These are phyloP conservation scores for Gandaritis pyraliata DNA, from an alignment of 2,888 invertebrate genomes.

Conservation along the genomic window DNA sequence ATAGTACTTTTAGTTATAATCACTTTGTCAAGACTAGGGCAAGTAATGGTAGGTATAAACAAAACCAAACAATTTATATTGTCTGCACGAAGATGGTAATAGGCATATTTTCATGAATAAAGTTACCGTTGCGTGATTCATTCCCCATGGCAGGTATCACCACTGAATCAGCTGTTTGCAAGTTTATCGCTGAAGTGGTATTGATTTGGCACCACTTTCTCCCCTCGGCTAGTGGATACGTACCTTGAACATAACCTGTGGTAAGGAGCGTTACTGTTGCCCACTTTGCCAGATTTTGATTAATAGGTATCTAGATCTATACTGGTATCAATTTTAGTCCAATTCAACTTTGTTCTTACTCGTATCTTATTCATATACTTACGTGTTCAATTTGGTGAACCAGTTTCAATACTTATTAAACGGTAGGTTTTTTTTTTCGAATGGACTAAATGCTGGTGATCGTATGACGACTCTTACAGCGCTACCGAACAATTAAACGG, in stretches of 20 bases:
- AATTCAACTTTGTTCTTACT: too few species aligned
- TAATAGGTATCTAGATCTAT: too few species aligned
- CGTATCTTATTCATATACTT: too few species aligned
- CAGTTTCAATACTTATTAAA: too few species aligned
- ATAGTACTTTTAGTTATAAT: background rate
- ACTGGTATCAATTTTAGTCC: too few species aligned
- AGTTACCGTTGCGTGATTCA: conserved; percentile 22
- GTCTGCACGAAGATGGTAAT: background rate
- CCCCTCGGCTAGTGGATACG: conserved; percentile 37
- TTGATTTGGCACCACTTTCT: conserved; percentile 72
- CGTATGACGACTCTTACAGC: too few species aligned
- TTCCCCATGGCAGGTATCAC: conserved; percentile 4
- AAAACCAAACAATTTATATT: conserved; percentile 8
- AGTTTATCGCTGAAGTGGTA: conserved; percentile 59
- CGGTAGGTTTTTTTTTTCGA: too few species aligned
- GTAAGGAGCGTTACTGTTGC: conserved; percentile 8
- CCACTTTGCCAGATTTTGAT: background rate
- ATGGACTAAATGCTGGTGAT: too few species aligned
- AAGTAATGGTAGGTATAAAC: background rate
- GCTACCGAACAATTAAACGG: too few species aligned
- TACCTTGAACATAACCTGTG: conserved; percentile 17
- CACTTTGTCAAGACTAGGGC: background rate
- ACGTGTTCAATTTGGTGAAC: too few species aligned
- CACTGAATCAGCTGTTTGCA: conserved; percentile 65
- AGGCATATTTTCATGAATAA: conserved; percentile 18